Evolutionary conservation across 2,888 invertebrate genomes (phyloP).

Genomic region (Drosophila niveifrons): DNA sequence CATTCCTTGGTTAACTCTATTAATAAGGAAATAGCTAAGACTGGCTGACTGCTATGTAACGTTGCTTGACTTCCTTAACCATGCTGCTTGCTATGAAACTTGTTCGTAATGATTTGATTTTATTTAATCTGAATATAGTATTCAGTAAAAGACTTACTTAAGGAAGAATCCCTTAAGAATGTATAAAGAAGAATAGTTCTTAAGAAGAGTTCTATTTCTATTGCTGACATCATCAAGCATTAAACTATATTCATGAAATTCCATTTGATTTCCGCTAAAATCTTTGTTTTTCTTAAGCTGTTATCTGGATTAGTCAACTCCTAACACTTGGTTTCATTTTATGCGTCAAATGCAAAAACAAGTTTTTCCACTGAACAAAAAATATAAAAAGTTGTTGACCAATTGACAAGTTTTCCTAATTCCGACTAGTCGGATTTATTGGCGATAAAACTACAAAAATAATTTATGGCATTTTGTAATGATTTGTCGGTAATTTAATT

Average conservation of each 20-base stretch:
- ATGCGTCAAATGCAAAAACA: background rate
- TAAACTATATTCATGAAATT: background rate
- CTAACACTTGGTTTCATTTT: background rate
- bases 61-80: no score
- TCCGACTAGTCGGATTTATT: background rate
- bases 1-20: no score
- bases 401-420: background rate
- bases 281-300: background rate
- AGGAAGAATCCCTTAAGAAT: no score
- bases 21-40: no score
- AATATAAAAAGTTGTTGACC: background rate
- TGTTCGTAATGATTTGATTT: no score
- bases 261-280: background rate
- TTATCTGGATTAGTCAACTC: background rate
- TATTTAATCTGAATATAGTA: no score
- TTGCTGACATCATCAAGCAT: background rate
- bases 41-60: background rate
- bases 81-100: no score
- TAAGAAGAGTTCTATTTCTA: background rate
- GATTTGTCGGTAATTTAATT: constrained; percentile 15
- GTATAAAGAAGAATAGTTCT: no score
- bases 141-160: no score
- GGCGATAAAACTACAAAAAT: constrained; percentile 1
- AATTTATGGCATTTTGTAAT: constrained; percentile 4
- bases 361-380: background rate